Percentiles rank a stretch among this genome's conserved stretches.
phyloP scores from a whole-genome alignment of 2,113 vertebrate species.

The Oryzias melastigma region DNA sequence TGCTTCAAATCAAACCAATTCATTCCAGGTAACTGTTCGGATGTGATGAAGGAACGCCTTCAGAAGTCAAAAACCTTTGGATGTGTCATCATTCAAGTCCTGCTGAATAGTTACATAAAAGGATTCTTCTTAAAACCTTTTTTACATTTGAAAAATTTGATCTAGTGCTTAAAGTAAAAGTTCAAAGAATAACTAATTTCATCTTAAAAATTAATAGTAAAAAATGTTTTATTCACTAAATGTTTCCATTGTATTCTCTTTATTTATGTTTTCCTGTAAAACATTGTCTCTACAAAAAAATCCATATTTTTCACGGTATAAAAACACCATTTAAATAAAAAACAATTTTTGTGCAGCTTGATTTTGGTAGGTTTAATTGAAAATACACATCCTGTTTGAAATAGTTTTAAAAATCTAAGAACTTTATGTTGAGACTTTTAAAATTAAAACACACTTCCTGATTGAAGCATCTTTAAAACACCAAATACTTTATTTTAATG shows the following conservation, averaged over 20 bases:
- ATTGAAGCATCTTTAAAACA: no score
- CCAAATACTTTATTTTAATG: no score
- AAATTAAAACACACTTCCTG: no score
- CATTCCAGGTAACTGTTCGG: constrained; percentile 6
- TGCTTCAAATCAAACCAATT: constrained; percentile 4
- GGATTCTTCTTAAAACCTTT: constrained; percentile 6
- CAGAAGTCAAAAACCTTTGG: constrained; percentile 29
- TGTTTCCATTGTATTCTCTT: neutral
- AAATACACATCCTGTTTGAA: no score
- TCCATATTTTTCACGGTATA: no score
- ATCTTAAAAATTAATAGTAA: neutral
- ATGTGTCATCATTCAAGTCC: constrained; percentile 7
- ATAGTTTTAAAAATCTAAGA: no score
- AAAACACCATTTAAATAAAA: no score
- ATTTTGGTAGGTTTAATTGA: no score
- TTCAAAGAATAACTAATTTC: neutral
- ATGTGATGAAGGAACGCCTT: constrained; percentile 10
- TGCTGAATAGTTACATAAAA: constrained; percentile 32
- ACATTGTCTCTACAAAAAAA: no score
- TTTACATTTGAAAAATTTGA: constrained; percentile 16
- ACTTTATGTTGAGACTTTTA: no score
- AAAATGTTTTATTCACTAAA: neutral
- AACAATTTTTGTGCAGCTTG: no score
- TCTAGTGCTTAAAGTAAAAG: neutral
- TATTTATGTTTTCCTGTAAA: neutral